Base-by-base conservation (phyloP, 2,797 vertebrate species). In the Pipistrellus pipistrellus region DNA sequence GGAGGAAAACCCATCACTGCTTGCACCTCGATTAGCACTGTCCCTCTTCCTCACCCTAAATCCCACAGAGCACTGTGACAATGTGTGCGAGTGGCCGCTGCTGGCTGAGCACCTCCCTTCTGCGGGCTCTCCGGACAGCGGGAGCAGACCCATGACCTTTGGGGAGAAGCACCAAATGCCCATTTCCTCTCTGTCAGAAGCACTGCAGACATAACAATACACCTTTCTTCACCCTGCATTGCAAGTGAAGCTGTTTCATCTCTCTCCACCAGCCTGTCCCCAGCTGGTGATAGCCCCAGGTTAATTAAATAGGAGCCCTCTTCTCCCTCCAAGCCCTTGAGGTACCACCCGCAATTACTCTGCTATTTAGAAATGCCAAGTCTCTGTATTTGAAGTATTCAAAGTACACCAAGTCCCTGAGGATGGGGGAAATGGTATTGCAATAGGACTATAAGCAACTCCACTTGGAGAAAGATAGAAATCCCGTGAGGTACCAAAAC, bases 301-400 rank as follows among this genome's bases (percentile, higher is more conserved):
- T 75, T 94, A 85, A 90, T 94, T 95, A 94, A 91, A 76, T 41
- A 1, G 38, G 38, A 84, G 57, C 25, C 32, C 89, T 73, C 38
- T 35, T 6, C 44, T 92, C 38, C 35, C 30, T 64, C 84, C 68
- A 86, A 84, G 53, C 77, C 68, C 76, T 81, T 68, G 17, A 77
- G 41, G 9, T 53, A 75, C 62, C 46, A 88, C 86, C 72, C 77
- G 18, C 75, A 95, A 95, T 96, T 88, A 78, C 44, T 86, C 32
- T 76, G 30, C 41, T 91, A 69, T 87, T 95, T 87, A 85, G 86
- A 87, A 53, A 94, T 44, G 62, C 64, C 53, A 92, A 44, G 35
- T 82, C 41, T 84, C 93, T 62, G 30, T 66, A 77, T 48, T 95
- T 77, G 91, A 27, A 66, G 48, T 78, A 85, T 73, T 38, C 80